Evolutionary conservation across 2,888 invertebrate species (phyloP).

Genomic region (Agonopterix arenella): DNA sequence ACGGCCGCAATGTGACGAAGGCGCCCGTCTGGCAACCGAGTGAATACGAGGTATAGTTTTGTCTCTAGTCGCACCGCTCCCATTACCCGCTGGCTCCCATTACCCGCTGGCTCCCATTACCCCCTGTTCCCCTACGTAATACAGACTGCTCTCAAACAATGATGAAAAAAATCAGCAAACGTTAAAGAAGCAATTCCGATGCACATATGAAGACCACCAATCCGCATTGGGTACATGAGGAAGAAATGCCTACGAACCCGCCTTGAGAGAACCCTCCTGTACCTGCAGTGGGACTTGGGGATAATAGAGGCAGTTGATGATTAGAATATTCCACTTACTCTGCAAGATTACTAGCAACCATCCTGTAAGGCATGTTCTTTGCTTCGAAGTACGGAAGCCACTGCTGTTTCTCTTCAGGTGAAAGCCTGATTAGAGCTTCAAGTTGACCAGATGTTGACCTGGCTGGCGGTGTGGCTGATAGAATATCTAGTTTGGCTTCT

Average conservation of each 20-base stretch:
- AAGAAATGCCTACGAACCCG: not conserved
- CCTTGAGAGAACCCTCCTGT: not conserved
- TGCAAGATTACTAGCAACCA: conserved; percentile 53
- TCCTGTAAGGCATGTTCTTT: conserved; percentile 37
- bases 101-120: too few species aligned
- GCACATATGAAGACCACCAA: too few species aligned
- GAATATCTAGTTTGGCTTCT: conserved; percentile 43
- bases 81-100: too few species aligned
- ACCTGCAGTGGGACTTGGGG: not conserved
- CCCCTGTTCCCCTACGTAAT: too few species aligned
- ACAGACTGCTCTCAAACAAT: too few species aligned
- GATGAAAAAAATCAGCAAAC: too few species aligned
- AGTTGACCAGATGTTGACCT: conserved; percentile 37
- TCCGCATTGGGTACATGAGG: not conserved
- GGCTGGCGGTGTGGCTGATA: conserved; percentile 40
- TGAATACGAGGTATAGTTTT: too few species aligned
- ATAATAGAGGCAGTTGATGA: not conserved
- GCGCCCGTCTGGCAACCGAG: too few species aligned
- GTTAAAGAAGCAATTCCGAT: not conserved
- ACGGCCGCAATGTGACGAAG: too few species aligned
- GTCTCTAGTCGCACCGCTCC: too few species aligned
- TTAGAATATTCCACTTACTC: conserved; percentile 28
- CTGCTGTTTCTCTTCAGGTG: conserved; percentile 45
- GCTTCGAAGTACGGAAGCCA: conserved; percentile 51
- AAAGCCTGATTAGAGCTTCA: conserved; percentile 47